These are phyloP conservation scores for Thelaira solivaga DNA, from an alignment of 2,888 invertebrate genomes.

Conservation along the genomic window DNA sequence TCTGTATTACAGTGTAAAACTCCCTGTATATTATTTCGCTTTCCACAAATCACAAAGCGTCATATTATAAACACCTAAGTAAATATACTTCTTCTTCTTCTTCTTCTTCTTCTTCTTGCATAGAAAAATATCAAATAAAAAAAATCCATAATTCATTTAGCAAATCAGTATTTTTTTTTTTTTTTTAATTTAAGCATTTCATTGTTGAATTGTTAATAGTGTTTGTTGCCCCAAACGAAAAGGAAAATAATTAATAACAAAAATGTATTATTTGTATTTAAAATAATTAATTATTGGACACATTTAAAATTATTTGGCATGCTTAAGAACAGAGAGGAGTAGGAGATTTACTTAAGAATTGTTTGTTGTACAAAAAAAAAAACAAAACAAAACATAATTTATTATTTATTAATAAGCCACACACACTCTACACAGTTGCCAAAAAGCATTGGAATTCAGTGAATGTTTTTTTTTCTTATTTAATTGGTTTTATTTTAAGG, in stretches of 20 bases:
- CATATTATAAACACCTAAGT: too few relatives aligned
- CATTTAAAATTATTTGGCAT: conserved; percentile 51
- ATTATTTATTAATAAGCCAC: conserved; percentile 45
- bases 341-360: too few relatives aligned
- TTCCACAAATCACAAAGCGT: too few relatives aligned
- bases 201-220: neutral
- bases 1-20: too few relatives aligned
- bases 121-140: neutral
- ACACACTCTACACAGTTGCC: conserved; percentile 47
- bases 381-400: too few relatives aligned
- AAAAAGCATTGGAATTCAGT: conserved; percentile 46
- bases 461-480: conserved; percentile 20
- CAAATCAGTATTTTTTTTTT: neutral
- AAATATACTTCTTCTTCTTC: too few relatives aligned
- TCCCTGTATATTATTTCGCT: too few relatives aligned
- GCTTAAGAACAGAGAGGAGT: too few relatives aligned
- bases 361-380: too few relatives aligned
- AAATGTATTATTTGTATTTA: conserved; percentile 18
- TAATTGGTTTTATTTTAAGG: too few relatives aligned
- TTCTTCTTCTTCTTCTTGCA: too few relatives aligned
- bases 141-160: neutral
- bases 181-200: neutral
- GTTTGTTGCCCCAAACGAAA: conserved; percentile 20
- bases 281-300: conserved; percentile 39
- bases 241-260: neutral